A percentile compares a stretch with the other conserved stretches of the same genome.
These are phyloP conservation scores for Tetraneura akinire DNA, from an alignment of 1,140 invertebrate species.

Conservation along the genomic window DNA sequence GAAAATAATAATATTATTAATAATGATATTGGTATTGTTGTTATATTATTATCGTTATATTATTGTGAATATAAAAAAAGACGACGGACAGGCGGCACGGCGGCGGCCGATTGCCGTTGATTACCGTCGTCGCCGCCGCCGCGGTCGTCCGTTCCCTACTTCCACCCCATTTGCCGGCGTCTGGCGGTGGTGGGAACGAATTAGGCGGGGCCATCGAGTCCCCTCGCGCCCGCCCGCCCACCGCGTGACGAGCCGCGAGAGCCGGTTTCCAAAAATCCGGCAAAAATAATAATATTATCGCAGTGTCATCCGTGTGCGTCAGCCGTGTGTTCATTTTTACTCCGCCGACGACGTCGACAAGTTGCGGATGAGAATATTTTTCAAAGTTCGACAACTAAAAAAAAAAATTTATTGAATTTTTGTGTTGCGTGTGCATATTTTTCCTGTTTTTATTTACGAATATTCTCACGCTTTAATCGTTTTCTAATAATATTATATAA, in stretches of 20 bases:
- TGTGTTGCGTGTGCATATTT: too few relatives aligned
- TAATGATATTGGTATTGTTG: too few relatives aligned
- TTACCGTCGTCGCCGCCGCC: constrained; percentile 3
- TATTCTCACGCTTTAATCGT: too few relatives aligned
- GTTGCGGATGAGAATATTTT: too few relatives aligned
- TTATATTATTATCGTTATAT: too few relatives aligned
- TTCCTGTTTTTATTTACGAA: too few relatives aligned
- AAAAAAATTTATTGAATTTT: too few relatives aligned
- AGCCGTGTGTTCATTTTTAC: neutral
- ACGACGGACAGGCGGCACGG: neutral
- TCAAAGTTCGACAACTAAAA: too few relatives aligned
- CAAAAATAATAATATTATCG: constrained; percentile 36
- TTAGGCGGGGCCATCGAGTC: constrained; percentile 46
- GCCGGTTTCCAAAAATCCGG: constrained; percentile 49
- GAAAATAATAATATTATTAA: too few relatives aligned
- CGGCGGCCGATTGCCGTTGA: constrained; percentile 7
- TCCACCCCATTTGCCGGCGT: constrained; percentile 44
- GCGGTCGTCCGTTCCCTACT: neutral
- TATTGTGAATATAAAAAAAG: too few relatives aligned
- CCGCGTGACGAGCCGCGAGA: constrained; percentile 9
- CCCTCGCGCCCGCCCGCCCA: constrained; percentile 45
- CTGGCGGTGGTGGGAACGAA: constrained; percentile 45
- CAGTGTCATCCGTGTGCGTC: constrained; percentile 37
- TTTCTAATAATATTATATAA: too few relatives aligned
- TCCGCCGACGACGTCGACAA: neutral